Percentiles rank a stretch among this genome's conserved stretches.
phyloP scores from a whole-genome alignment of 2,113 vertebrate genomes.

The Uropsilus gracilis region DNA sequence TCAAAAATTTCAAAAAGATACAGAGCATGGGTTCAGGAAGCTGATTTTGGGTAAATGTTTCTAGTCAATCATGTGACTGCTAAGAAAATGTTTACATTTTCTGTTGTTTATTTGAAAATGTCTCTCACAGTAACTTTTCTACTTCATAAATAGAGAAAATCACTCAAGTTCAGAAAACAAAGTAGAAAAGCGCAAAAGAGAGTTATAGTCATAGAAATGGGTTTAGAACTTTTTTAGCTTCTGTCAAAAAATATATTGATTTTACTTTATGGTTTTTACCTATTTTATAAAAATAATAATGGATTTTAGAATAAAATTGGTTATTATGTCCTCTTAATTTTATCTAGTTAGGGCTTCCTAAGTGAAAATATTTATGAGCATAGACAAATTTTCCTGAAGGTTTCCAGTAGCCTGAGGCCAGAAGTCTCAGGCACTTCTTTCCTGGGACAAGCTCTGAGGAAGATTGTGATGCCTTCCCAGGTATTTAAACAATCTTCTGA shows the following conservation, averaged over 20 bases:
- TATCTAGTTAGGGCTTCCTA: background rate
- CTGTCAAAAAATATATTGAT: background rate
- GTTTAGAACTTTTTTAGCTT: background rate
- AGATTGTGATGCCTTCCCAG: constrained; percentile 6
- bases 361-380: background rate
- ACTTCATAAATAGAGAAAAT: background rate
- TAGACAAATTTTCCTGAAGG: background rate
- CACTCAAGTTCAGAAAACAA: background rate
- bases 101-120: background rate
- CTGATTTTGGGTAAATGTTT: background rate
- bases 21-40: background rate
- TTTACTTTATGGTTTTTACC: background rate
- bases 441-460: background rate
- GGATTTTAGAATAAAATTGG: background rate
- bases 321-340: background rate
- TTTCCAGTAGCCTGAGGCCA: background rate
- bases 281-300: background rate
- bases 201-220: background rate
- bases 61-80: background rate
- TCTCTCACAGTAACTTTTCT: background rate
- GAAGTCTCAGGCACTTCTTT: background rate
- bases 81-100: background rate
- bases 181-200: background rate
- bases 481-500: constrained; percentile 50
- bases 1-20: background rate